Evolutionary conservation across 2,797 vertebrate genomes (phyloP), one percentile per base, ranked within the genome.

Genomic region (Linurgus olivaceus): DNA sequence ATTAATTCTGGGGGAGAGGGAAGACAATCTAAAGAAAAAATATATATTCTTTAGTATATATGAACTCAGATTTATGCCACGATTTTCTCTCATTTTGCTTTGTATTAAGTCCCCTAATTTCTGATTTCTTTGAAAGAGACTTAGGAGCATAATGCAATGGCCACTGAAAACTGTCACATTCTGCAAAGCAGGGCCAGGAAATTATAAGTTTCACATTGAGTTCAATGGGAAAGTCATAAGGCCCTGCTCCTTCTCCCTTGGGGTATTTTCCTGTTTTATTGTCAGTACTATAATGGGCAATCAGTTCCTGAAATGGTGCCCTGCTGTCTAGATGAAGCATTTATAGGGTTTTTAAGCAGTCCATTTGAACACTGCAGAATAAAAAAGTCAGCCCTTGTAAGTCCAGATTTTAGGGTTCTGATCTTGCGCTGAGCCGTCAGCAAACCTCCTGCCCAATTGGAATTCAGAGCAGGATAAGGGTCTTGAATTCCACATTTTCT

Each of bases 221-320:
- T 92, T 97, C 93, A 94, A 48, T 92, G 70, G 80, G 61, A 91
- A 97, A 94, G 94, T 81, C 89, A 65, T 83, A 93, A 95, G 80
- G 75, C 89, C 77, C 65, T 87, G 78, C 68, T 95, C 78, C 38
- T 84, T 92, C 78, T 94, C 93, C 92, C 91, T 91, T 93, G 72
- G 72, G 94, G 81, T 91, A 80, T 97, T 96, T 96, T 93, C 81
- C 65, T 92, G 51, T 94, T 96, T 95, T 95, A 96, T 95, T 93
- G 92, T 94, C 89, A 89, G 89, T 67, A 88, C 68, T 86, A 96
- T 97, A 97, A 96, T 92, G 84, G 94, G 89, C 88, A 97, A 95
- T 96, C 95, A 96, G 91, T 77, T 96, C 89, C 75, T 97, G 93
- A 97, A 96, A 96, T 83, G 94, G 90, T 96, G 94, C 94, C 95